Evolutionary conservation across 2,113 vertebrate species (phyloP), one percentile per base, ranked within the genome.

Genomic region (Cranoglanis bouderius): DNA sequence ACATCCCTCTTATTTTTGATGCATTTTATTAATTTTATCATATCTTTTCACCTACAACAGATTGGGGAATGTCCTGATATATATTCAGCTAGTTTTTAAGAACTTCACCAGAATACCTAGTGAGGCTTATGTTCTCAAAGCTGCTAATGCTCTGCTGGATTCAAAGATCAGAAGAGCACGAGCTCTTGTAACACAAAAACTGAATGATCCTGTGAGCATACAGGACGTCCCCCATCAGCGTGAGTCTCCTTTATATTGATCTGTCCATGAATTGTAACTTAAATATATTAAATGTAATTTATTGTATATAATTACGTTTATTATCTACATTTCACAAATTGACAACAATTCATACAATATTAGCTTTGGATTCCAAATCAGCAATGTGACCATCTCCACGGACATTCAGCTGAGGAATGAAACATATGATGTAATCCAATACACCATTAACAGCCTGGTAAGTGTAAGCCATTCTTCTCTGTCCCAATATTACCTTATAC

Each of bases 41-140:
- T 29, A 78, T 32, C 32, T 53, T 80, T 10, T 55, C 0, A 46
- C 0, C 14, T 82, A 6, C 32, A 82, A 8, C 29, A 89, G 88
- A 24, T 0, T 43, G 32, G 88, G 75, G 35, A 86, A 13, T 6
- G 84, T 59, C 19, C 9, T 70, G 10, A 87, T 90, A 78, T 49
- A 65, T 14, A 90, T 88, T 35, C 16, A 2, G 0, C 55, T 88
- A 1, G 53, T 83, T 16, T 90, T 90, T 57, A 84, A 35, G 53
- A 88, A 78, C 1, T 0, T 77, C 26, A 8, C 77, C 4, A 14
- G 24, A 4, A 8, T 86, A 32, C 87, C 90, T 13, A 86, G 32
- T 67, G 57, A 88, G 35, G 3, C 3, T 32, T 4, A 3, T 9
- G 46, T 90, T 84, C 9, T 90, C 32, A 43, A 63, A 32, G 35